phyloP scores from a whole-genome alignment of 2,888 invertebrate genomes.

The Notodonta ziczac region DNA sequence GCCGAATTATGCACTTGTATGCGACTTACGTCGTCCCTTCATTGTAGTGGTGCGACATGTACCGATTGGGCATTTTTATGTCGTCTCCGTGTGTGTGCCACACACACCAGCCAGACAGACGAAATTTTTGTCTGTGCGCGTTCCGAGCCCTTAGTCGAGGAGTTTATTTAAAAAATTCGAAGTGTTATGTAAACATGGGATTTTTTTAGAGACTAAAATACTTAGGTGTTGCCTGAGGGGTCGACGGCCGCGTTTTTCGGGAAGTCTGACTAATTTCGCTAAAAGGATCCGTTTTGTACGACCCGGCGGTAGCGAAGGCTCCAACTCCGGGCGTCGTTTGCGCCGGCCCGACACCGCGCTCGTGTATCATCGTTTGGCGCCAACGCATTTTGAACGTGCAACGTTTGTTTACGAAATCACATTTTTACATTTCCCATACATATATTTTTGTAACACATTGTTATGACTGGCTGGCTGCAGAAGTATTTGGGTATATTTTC shows the following conservation, averaged over 20 bases:
- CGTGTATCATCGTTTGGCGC: conserved; percentile 52
- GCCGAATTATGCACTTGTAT: conserved; percentile 85
- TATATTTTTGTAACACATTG: conserved; percentile 15
- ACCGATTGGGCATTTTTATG: conserved; percentile 81
- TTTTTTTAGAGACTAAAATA: conserved; percentile 75
- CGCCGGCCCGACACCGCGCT: conserved; percentile 31
- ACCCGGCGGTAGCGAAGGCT: conserved; percentile 56
- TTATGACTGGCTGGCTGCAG: conserved; percentile 18
- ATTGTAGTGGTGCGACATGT: conserved; percentile 83
- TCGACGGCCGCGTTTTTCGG: conserved; percentile 79
- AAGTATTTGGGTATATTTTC: background rate
- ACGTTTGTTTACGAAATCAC: conserved; percentile 27
- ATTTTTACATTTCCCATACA: conserved; percentile 5
- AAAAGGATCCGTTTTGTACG: conserved; percentile 66
- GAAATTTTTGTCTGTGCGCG: conserved; percentile 75
- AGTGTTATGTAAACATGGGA: conserved; percentile 81
- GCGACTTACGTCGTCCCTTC: conserved; percentile 84
- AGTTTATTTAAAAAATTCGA: conserved; percentile 77
- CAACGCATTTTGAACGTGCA: conserved; percentile 50
- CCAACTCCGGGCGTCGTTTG: conserved; percentile 33
- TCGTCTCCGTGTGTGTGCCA: conserved; percentile 70
- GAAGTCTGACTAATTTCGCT: conserved; percentile 80
- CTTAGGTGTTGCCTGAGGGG: conserved; percentile 78
- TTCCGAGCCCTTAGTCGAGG: conserved; percentile 68
- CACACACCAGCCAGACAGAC: conserved; percentile 67